These are phyloP conservation scores for Dicyrtoma fusca DNA, from an alignment of 2,888 invertebrate genomes.

Conservation along the genomic window DNA sequence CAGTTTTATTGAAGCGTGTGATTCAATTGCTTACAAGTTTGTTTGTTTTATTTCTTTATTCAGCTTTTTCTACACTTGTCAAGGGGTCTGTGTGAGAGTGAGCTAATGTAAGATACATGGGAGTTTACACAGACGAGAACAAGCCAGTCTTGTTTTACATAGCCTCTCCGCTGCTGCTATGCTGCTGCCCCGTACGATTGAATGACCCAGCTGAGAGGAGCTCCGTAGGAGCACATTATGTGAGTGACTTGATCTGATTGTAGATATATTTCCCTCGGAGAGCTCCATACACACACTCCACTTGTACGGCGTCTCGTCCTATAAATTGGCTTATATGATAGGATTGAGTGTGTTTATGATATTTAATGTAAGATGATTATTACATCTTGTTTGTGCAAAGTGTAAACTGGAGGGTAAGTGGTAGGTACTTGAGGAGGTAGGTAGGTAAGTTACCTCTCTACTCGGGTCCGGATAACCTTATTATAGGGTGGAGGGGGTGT, in stretches of 20 bases:
- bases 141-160: too few species aligned
- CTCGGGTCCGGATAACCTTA: too few species aligned
- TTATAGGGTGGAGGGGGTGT: too few species aligned
- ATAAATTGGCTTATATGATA: slow-evolving; percentile 25
- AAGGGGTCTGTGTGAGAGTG: too few species aligned
- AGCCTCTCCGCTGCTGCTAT: too few species aligned
- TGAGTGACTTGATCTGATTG: background rate
- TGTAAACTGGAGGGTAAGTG: slow-evolving; percentile 3
- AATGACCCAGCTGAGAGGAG: too few species aligned
- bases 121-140: too few species aligned
- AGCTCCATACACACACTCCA: too few species aligned
- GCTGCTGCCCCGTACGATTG: too few species aligned
- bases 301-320: background rate
- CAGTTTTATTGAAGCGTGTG: slow-evolving; percentile 31
- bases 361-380: slow-evolving; percentile 32
- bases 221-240: background rate
- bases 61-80: too few species aligned
- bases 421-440: background rate
- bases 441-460: background rate
- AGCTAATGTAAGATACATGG: too few species aligned
- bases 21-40: slow-evolving; percentile 27
- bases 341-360: slow-evolving; percentile 32
- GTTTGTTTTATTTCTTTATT: slow-evolving; percentile 13
- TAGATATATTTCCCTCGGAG: too few species aligned
- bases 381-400: slow-evolving; percentile 33